Base-by-base conservation (phyloP, 2,797 vertebrate genomes). In the Salarias fasciatus region DNA sequence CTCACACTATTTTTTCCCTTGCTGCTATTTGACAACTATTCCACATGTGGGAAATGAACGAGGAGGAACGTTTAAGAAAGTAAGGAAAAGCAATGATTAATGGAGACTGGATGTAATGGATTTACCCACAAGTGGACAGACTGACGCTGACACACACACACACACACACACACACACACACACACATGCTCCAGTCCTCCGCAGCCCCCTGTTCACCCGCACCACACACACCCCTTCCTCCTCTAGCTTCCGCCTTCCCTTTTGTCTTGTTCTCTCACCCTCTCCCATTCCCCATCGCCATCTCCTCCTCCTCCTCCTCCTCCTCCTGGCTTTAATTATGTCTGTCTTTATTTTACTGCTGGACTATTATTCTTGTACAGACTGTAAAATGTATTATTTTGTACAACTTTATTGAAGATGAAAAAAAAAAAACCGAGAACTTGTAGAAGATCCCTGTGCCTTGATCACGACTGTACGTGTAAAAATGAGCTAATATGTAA, bases 381-480 rank as follows among this genome's bases (percentile, higher is more conserved):
- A 96, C 94, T 97, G 95, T 96, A 96, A 97, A 96, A 97, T 96
- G 95, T 95, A 96, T 96, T 95, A 96, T 97, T 97, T 96, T 96
- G 95, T 97, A 96, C 95, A 95, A 95, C 95, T 97, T 95, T 96
- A 96, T 93, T 96, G 95, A 85, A 90, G 92, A n/a, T n/a, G 83
- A 73, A 79, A 92, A 94, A 94, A 82, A 40, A 35, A 2, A 24
- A 24, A 24, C 18, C 18, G 9, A 86, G 84, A 91, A 93, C 93
- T 95, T 95, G 93, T 95, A 95, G 93, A 95, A 93, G 93, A 95
- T 95, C 94, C 95, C 94, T 95, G 95, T 96, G 95, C 95, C 95
- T 96, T 95, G 95, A 95, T 95, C 94, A 95, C 94, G 94, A 95
- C 94, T 95, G 94, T 95, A 94, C 93, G 93, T 94, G 94, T 94